Conservation (phyloP, 2,797 vertebrate genomes). For the Sebastes jordani region DNA sequence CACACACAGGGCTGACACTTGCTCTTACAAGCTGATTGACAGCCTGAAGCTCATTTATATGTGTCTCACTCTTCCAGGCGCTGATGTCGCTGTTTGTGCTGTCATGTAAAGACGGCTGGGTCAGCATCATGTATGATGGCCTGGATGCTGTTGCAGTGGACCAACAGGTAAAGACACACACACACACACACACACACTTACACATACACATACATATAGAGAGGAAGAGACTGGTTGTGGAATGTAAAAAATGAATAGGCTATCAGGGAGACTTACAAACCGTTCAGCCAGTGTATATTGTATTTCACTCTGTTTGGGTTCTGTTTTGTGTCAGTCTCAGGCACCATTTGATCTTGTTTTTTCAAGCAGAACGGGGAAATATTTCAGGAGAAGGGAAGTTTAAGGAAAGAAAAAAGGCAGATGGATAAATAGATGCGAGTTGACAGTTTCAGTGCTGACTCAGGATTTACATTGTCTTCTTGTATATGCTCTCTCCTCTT, state of each 20-base stretch:
- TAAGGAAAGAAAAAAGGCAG: conserved; percentile 44
- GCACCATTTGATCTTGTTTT: conserved; percentile 39
- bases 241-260: not conserved
- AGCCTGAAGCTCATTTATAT: conserved; percentile 8
- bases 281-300: conserved; percentile 2
- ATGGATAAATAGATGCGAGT: conserved; percentile 60
- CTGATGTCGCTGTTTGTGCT: conserved; percentile 97
- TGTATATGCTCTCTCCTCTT: conserved; percentile 54
- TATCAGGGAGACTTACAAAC: not conserved
- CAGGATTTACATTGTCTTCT: conserved; percentile 69
- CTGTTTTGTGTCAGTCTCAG: conserved; percentile 34
- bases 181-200: not conserved
- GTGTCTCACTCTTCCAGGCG: conserved; percentile 76
- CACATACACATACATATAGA: not conserved
- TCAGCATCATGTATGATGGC: conserved; percentile 97
- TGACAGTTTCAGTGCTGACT: conserved; percentile 71
- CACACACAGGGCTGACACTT: conserved; percentile 14
- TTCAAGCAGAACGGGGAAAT: conserved; percentile 36
- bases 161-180: conserved; percentile 86
- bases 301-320: conserved; percentile 27
- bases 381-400: conserved; percentile 33
- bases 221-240: not conserved
- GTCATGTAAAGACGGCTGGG: conserved; percentile 97
- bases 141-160: conserved; percentile 93
- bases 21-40: conserved; percentile 20